Percentiles rank a stretch among this genome's conserved stretches.
Conservation (phyloP, 2,888 invertebrate species). For the Chesias legatella region DNA sequence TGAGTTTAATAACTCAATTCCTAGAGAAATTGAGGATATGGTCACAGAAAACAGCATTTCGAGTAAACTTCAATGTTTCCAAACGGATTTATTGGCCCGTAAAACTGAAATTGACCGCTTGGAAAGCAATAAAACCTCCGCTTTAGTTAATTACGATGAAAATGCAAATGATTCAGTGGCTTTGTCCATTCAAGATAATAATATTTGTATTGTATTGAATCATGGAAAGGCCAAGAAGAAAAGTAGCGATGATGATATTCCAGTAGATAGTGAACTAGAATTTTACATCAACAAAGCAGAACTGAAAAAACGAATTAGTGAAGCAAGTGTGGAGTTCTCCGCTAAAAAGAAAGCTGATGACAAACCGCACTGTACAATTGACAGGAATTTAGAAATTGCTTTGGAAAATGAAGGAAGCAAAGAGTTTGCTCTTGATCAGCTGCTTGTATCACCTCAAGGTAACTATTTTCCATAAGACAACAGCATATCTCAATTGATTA, state of each 20-base stretch:
- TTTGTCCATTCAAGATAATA: neutral
- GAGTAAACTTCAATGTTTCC: slow-evolving; percentile 6
- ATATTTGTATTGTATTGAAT: slow-evolving; percentile 10
- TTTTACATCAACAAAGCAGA: slow-evolving; percentile 22
- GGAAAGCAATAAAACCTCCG: slow-evolving; percentile 1
- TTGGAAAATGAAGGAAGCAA: slow-evolving; percentile 44
- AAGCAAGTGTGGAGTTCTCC: slow-evolving; percentile 3
- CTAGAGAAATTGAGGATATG: slow-evolving; percentile 16
- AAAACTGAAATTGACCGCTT: slow-evolving; percentile 7
- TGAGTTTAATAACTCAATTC: slow-evolving; percentile 14
- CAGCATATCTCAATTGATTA: neutral
- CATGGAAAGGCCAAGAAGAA: slow-evolving; percentile 7
- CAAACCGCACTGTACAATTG: slow-evolving; percentile 46
- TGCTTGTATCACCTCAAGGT: slow-evolving; percentile 58
- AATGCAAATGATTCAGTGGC: neutral
- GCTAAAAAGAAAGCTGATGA: slow-evolving; percentile 11
- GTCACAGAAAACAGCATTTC: slow-evolving; percentile 19
- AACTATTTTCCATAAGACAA: slow-evolving; percentile 11
- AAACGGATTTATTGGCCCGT: slow-evolving; percentile 5
- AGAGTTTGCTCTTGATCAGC: slow-evolving; percentile 47
- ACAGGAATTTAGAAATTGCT: slow-evolving; percentile 57
- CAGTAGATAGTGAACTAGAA: slow-evolving; percentile 20
- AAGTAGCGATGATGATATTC: neutral
- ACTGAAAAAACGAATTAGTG: slow-evolving; percentile 14
- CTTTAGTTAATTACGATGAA: slow-evolving; percentile 1